These are phyloP conservation scores for Araneus ventricosus DNA, from an alignment of 1,140 invertebrate genomes.

Conservation along the genomic window DNA sequence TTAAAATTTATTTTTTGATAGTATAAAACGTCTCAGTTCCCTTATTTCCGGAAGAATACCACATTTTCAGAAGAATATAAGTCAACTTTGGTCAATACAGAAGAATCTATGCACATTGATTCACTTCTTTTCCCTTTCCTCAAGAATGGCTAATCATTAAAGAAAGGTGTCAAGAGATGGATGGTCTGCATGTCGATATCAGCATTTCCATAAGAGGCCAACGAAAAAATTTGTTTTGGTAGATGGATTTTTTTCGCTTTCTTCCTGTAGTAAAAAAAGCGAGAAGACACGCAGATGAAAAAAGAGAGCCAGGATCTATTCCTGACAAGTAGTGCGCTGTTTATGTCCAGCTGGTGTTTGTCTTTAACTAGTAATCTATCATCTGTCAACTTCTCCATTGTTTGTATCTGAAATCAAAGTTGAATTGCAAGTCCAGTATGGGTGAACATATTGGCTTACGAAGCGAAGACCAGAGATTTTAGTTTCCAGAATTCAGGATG, in stretches of 20 bases:
- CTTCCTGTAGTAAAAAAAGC: background rate
- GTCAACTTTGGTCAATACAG: no score
- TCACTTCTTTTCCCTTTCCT: background rate
- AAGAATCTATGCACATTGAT: background rate
- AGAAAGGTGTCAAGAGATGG: no score
- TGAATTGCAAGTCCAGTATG: no score
- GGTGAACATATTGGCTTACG: background rate
- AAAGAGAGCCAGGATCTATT: background rate
- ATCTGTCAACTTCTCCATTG: background rate
- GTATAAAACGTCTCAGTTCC: no score
- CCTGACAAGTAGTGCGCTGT: background rate
- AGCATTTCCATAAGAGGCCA: background rate
- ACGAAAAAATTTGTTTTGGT: background rate
- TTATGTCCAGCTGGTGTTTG: slow-evolving; percentile 30
- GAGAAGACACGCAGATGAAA: background rate
- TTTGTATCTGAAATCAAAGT: no score
- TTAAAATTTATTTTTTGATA: no score
- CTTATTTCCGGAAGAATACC: no score
- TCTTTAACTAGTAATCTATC: slow-evolving; percentile 32
- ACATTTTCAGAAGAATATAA: no score
- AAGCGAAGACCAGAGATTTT: background rate
- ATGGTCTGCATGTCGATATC: background rate
- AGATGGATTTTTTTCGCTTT: no score
- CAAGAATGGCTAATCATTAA: background rate
- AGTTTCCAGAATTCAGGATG: background rate